Evolutionary conservation across 2,888 invertebrate genomes (phyloP).

Genomic region (Caradrina clavipalpis): DNA sequence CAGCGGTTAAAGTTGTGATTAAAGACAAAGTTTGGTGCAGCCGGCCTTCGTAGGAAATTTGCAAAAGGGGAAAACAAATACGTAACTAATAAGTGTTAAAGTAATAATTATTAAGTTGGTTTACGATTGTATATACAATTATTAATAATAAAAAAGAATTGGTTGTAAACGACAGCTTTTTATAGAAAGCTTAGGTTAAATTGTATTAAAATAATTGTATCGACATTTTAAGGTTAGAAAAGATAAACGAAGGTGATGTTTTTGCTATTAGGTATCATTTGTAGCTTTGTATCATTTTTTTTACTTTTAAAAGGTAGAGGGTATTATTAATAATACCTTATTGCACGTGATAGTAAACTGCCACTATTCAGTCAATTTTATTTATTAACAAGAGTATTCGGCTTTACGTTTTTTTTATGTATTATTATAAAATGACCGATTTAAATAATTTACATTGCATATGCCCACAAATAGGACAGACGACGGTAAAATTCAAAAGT

Average conservation of each 20-base stretch:
- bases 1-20: conserved; percentile 50
- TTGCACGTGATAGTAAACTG: conserved; percentile 53
- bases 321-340: conserved; percentile 22
- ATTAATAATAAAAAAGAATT: conserved; percentile 45
- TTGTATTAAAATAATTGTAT: conserved; percentile 44
- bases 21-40: conserved; percentile 59
- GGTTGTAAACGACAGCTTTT: conserved; percentile 62
- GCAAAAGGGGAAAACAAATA: conserved; percentile 89
- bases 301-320: conserved; percentile 8
- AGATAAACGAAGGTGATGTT: conserved; percentile 12
- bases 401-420: too few relatives aligned
- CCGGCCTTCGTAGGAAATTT: conserved; percentile 61
- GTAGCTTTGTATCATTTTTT: conserved; percentile 49
- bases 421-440: too few relatives aligned
- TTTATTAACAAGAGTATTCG: too few relatives aligned
- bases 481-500: too few relatives aligned
- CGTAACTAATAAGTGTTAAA: conserved; percentile 83
- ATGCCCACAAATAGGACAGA: too few relatives aligned
- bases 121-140: conserved; percentile 55
- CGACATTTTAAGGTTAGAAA: conserved; percentile 7
- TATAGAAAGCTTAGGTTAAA: conserved; percentile 48
- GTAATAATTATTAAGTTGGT: conserved; percentile 60
- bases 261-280: conserved; percentile 42
- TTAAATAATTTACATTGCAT: too few relatives aligned
- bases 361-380: conserved; percentile 38